Conservation (phyloP, 1,140 invertebrate genomes). For the Diabrotica undecimpunctata region DNA sequence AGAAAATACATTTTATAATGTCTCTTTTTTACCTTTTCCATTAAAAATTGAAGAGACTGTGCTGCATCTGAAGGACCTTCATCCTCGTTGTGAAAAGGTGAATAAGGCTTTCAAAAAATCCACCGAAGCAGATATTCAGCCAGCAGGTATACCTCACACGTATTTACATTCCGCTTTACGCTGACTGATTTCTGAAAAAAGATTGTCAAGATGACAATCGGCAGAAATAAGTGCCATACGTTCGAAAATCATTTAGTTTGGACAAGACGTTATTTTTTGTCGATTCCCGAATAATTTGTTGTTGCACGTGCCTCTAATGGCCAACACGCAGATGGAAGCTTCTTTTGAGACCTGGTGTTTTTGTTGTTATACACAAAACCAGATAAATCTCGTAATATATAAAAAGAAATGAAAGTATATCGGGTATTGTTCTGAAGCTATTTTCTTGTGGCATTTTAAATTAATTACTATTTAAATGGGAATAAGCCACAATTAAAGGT, state of each 20-base stretch:
- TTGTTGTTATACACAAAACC: too few species aligned
- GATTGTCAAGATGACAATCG: slow-evolving; percentile 29
- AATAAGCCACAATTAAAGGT: too few species aligned
- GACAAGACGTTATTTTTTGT: slow-evolving; percentile 18
- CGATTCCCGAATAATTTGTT: slow-evolving; percentile 18
- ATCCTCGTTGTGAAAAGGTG: slow-evolving; percentile 8
- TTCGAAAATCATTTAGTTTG: slow-evolving; percentile 2
- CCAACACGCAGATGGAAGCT: background rate
- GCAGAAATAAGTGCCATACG: slow-evolving; percentile 13
- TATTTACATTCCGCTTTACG: slow-evolving; percentile 22
- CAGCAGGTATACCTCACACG: slow-evolving; percentile 19
- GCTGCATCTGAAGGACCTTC: slow-evolving; percentile 3
- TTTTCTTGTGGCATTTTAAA: too few species aligned
- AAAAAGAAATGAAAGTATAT: too few species aligned
- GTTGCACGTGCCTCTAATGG: slow-evolving; percentile 24
- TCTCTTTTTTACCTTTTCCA: too few species aligned
- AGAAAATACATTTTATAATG: too few species aligned
- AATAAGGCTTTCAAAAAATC: slow-evolving; percentile 3
- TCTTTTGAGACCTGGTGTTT: too few species aligned
- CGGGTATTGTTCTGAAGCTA: too few species aligned
- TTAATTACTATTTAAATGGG: too few species aligned
- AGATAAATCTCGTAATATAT: too few species aligned
- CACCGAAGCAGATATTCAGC: slow-evolving; percentile 8
- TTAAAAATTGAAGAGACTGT: background rate
- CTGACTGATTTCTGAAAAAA: slow-evolving; percentile 21